Conservation (phyloP, 2,797 vertebrate species). For the Pseudopleuronectes americanus region DNA sequence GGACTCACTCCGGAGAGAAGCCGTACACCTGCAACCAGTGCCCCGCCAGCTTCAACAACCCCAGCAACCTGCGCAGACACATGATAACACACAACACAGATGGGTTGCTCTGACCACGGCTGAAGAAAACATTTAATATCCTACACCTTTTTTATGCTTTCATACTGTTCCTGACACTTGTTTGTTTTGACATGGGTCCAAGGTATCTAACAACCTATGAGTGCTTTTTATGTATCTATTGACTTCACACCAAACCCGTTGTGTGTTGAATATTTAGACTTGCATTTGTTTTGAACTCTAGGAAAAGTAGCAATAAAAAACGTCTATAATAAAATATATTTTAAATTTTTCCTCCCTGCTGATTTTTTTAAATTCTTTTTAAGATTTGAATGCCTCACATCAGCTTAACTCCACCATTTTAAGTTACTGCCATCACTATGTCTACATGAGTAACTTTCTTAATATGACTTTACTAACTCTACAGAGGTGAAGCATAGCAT, state of each 20-base stretch:
- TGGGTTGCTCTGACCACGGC: conserved; percentile 38
- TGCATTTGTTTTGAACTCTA: not conserved
- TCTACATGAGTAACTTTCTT: not conserved
- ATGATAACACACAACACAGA: conserved; percentile 74
- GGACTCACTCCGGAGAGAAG: conserved; percentile 82
- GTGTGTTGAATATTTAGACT: conserved; percentile 2
- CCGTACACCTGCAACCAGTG: conserved; percentile 77
- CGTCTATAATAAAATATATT: not conserved
- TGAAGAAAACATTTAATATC: not conserved
- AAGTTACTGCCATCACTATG: too few species aligned
- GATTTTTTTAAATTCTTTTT: not conserved
- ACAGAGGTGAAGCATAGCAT: not conserved
- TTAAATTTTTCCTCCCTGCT: not conserved
- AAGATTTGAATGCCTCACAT: not conserved
- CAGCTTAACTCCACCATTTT: too few species aligned
- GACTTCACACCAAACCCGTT: not conserved
- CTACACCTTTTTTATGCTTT: not conserved
- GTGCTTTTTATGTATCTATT: not conserved
- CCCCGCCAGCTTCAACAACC: conserved; percentile 78
- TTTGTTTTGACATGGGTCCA: conserved; percentile 1
- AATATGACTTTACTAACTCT: not conserved
- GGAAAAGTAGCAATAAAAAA: conserved; percentile 4
- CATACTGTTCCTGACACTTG: conserved; percentile 4
- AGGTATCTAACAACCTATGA: not conserved
- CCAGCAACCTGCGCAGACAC: conserved; percentile 81